phyloP scores from a whole-genome alignment of 1,140 invertebrate species.

The Leptopilina boulardi region DNA sequence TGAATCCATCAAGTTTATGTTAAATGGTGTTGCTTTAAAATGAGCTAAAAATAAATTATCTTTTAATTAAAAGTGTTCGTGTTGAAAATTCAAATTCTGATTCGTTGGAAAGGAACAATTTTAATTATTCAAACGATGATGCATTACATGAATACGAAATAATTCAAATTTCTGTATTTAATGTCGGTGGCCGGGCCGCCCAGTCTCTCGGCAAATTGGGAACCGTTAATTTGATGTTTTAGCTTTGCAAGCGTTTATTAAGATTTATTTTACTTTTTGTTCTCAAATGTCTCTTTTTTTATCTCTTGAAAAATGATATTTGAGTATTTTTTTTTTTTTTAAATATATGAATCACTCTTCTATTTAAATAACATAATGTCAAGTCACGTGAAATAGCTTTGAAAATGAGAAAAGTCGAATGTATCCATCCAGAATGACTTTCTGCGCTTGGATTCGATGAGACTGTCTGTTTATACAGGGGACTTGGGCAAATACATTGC shows the following conservation, averaged over 20 bases:
- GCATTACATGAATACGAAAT: conserved; percentile 17
- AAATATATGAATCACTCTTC: neutral
- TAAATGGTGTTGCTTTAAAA: neutral
- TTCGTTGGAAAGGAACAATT: conserved; percentile 13
- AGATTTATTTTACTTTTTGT: neutral
- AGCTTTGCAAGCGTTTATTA: neutral
- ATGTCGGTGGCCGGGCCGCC: neutral
- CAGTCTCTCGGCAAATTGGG: neutral
- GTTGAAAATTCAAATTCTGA: conserved; percentile 2
- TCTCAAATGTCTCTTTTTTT: too few species aligned
- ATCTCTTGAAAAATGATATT: neutral
- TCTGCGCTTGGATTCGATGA: conserved; percentile 52
- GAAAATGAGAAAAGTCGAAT: conserved; percentile 44
- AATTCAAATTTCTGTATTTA: conserved; percentile 7
- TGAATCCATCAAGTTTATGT: neutral
- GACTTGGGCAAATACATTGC: conserved; percentile 63
- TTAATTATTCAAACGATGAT: conserved; percentile 18
- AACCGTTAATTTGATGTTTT: conserved; percentile 14
- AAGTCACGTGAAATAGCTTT: conserved; percentile 2
- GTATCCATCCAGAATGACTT: conserved; percentile 49
- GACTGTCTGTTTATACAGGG: conserved; percentile 60
- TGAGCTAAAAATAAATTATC: neutral
- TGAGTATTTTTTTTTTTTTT: neutral
- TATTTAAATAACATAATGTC: conserved; percentile 26
- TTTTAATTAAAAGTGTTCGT: conserved; percentile 7